These are phyloP conservation scores for Pogonomyrmex barbatus DNA, from an alignment of 1,140 invertebrate species.

Conservation along the genomic window DNA sequence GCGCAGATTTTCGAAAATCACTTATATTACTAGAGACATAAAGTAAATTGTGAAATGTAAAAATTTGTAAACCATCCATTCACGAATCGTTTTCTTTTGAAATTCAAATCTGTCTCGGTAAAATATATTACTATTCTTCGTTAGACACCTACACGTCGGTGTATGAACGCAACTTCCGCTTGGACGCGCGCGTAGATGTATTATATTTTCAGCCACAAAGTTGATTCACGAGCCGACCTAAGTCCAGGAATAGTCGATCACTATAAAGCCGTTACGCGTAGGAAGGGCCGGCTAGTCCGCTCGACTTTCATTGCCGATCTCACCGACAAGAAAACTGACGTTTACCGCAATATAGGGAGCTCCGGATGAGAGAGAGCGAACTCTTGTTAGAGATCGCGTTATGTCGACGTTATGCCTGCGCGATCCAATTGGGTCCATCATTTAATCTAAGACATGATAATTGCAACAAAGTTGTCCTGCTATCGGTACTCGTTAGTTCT, in stretches of 20 bases:
- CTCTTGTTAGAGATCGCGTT: constrained; percentile 17
- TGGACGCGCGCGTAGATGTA: background rate
- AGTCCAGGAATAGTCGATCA: constrained; percentile 59
- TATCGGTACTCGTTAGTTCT: constrained; percentile 22
- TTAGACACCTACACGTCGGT: constrained; percentile 14
- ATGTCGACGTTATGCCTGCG: constrained; percentile 35
- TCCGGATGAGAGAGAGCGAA: background rate
- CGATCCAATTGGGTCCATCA: constrained; percentile 46
- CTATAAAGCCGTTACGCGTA: constrained; percentile 37
- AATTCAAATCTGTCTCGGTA: background rate
- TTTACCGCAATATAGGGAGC: constrained; percentile 35
- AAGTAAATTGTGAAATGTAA: constrained; percentile 3
- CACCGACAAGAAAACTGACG: constrained; percentile 44
- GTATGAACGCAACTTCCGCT: constrained; percentile 59
- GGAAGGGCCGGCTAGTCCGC: constrained; percentile 39
- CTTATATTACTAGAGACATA: background rate
- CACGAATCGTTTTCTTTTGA: background rate
- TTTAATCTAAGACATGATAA: constrained; percentile 56
- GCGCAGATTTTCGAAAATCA: background rate
- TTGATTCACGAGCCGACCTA: constrained; percentile 52
- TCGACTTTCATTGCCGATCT: constrained; percentile 53
- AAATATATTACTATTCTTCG: constrained; percentile 43
- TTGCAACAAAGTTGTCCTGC: constrained; percentile 39
- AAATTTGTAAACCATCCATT: background rate
- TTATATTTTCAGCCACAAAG: constrained; percentile 50